Base-by-base conservation (phyloP, 92 coral and sea anemone genomes). In the Muricea muricata region DNA sequence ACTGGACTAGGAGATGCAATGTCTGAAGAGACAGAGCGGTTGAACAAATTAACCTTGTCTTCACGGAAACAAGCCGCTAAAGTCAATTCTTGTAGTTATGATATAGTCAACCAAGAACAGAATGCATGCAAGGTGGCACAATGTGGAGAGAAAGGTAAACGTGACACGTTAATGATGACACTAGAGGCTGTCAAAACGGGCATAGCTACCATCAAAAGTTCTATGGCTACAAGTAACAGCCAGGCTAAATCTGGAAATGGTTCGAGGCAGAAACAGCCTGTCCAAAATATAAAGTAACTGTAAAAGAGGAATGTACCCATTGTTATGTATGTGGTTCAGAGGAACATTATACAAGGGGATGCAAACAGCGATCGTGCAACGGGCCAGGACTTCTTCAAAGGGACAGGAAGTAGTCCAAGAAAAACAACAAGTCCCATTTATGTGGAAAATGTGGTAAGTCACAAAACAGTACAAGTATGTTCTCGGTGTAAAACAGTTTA, bases 341-440 rank as follows among this genome's bases (percentile, higher is more conserved):
- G 24, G 72, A 65, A 65, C 72, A 65, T 7, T 65, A 65, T 65
- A 37, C 35, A 17, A 65, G 72, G 41, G 72, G 72, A 28, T 65
- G 72, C 33, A 65, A 65, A 29, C 72, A 29, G 41, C 28, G 72
- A 21, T 65, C 72, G 72, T 34, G 72, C 24, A 65, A 65, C 72
- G 72, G 72, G 6, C 35, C 35, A 65, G 72, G 72, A 65, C 72
- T 65, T 21, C 72, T 65, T 65, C 72, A 65, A 37, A 24, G 72
- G 72, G 72, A 65, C 72, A 65, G 72, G 72, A 65, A 65, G 72
- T 65, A 65, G 72, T 65, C 72, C 72, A 65, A 65, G 72, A 65
- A 9, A n/a, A 33, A 11, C 26, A 65, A 33, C 29, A 65, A 23
- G 72, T 65, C 72, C 72, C 72, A 65, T 65, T 6, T 28, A 65